Conservation (phyloP, 2,113 vertebrate genomes). For the Callaeas wilsoni region DNA sequence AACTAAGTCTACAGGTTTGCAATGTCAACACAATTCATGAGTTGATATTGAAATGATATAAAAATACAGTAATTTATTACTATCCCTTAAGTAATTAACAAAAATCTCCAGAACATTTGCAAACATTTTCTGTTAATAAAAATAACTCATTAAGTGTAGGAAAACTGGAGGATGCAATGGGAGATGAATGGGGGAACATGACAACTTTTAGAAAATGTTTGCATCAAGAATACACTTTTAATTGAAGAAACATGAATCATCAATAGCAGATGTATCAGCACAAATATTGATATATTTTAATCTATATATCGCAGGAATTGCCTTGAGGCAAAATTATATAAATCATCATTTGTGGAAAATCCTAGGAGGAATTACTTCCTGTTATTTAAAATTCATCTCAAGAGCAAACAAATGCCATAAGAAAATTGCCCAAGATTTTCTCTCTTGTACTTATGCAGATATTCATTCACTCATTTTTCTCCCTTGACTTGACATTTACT, state of each 20-base stretch:
- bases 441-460: neutral
- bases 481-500: conserved; percentile 13
- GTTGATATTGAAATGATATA: neutral
- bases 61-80: neutral
- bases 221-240: neutral
- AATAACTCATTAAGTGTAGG: neutral
- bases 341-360: conserved; percentile 31
- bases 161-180: neutral
- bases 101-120: neutral
- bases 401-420: neutral
- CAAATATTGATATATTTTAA: conserved; percentile 35
- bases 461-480: conserved; percentile 28
- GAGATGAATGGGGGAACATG: neutral
- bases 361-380: neutral
- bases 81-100: neutral
- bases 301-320: neutral
- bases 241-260: conserved; percentile 7
- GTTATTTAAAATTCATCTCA: conserved; percentile 27
- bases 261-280: neutral
- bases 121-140: neutral
- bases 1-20: neutral
- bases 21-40: neutral
- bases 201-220: neutral
- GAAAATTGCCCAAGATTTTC: conserved; percentile 9
- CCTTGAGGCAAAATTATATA: neutral